Evolutionary conservation across 2,888 invertebrate genomes (phyloP), one percentile per base, ranked within the genome.

Genomic region (Drosophila lutescens): DNA sequence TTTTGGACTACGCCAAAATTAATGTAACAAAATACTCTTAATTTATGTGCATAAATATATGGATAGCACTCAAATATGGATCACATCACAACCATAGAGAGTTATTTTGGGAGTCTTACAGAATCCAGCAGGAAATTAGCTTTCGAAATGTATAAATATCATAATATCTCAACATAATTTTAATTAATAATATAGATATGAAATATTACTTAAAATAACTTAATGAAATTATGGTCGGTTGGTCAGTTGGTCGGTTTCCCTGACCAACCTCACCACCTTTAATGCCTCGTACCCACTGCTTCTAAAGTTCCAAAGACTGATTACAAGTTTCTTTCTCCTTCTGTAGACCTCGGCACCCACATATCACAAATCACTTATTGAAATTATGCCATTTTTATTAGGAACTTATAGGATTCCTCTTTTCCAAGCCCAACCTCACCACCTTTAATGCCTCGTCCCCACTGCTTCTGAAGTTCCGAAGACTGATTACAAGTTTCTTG

Each of bases 41-140:
- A 62, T 61, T 62, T 50, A 57, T 68, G 62, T 32, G 62, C 62
- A 62, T 62, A 23, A 40, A 17, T 41, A 61, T 41, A 61, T 62
- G 34, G 23, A 17, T 32, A 13, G 8, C 4, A n/a, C 5, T 32
- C 47, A 61, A 30, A 38, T 44, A 38, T 49, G 26, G 43, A 36
- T 58, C 44, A n/a, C 15, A 13, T 17, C 20, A 51, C 12, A 9
- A 4, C 34, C 34, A 17, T 20, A n/a, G 8, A 51, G n/a, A n/a
- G 34, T 6, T 36, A 23, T 51, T 13, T 36, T 17, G 12, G 17
- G 15, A 17, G 17, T 49, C 47, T 30, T 47, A 30, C 30, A 47
- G 46, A 47, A 30, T 30, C 10, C 10, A 32, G 30, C 30, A 30
- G 47, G 4, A 57, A 10, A 17, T 6, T 4, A 4, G 10, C 9